phyloP scores from a whole-genome alignment of 64 coral and sea anemone genomes.

The Actinia equina region DNA sequence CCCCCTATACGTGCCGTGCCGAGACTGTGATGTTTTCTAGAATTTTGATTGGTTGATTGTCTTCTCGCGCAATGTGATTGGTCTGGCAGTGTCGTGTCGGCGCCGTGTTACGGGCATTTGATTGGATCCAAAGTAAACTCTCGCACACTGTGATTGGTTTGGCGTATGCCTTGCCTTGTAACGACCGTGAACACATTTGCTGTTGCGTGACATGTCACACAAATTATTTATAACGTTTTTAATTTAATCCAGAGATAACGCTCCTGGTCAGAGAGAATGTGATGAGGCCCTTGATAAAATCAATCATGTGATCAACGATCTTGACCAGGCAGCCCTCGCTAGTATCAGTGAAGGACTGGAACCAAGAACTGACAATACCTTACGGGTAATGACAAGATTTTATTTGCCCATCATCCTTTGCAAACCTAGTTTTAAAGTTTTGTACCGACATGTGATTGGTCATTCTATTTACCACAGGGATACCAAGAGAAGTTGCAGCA shows the following conservation, averaged over 20 bases:
- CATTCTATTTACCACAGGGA: conserved; percentile 41
- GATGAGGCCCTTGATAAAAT: conserved; percentile 89
- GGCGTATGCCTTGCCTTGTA: no score
- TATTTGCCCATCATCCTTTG: neutral
- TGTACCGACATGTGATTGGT: neutral
- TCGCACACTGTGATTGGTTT: no score
- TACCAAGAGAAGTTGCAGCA: conserved; percentile 97
- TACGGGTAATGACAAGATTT: conserved; percentile 42
- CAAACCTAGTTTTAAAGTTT: neutral
- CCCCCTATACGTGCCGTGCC: no score
- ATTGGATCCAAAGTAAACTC: no score
- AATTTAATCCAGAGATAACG: conserved; percentile 73
- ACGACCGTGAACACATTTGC: neutral
- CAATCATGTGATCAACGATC: conserved; percentile 83
- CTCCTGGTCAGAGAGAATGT: conserved; percentile 95
- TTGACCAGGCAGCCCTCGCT: conserved; percentile 90
- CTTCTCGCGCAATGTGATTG: no score
- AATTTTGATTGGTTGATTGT: no score
- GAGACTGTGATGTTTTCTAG: no score
- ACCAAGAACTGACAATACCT: conserved; percentile 72
- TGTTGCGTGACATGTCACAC: neutral
- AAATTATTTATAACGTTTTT: neutral
- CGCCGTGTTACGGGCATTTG: no score
- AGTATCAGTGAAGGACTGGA: conserved; percentile 84
- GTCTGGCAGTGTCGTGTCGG: no score